Percentiles rank a stretch among this genome's conserved stretches.
These are phyloP conservation scores for Danio kyathit DNA, from an alignment of 2,797 vertebrate species.

Conservation along the genomic window DNA sequence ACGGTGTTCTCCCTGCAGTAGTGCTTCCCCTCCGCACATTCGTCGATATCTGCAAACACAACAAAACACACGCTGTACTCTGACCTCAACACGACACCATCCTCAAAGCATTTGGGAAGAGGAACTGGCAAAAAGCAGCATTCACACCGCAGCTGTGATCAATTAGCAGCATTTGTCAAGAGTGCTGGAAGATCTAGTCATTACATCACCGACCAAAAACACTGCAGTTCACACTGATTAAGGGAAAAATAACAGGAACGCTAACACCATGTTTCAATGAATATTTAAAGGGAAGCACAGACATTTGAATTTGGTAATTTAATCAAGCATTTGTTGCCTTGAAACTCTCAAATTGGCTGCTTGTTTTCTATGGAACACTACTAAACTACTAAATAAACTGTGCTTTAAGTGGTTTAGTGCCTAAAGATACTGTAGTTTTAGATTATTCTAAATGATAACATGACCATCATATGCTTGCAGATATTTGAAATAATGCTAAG, in stretches of 20 bases:
- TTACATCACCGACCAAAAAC: constrained; percentile 17
- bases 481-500: too few species aligned
- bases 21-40: constrained; percentile 87
- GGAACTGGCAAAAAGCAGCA: constrained; percentile 12
- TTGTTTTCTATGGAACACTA: not conserved
- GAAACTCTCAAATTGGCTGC: not conserved
- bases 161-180: constrained; percentile 42
- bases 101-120: constrained; percentile 28
- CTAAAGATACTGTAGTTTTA: too few species aligned
- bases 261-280: constrained; percentile 13
- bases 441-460: too few species aligned
- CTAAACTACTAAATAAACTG: not conserved
- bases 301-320: not conserved
- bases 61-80: constrained; percentile 9
- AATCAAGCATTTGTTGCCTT: not conserved
- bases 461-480: too few species aligned
- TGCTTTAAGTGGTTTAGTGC: too few species aligned
- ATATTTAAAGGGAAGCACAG: not conserved
- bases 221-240: constrained; percentile 10
- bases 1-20: constrained; percentile 88
- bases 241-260: constrained; percentile 31
- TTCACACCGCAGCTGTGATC: constrained; percentile 39
- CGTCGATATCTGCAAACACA: constrained; percentile 81
- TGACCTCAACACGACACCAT: not conserved
- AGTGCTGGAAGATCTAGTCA: constrained; percentile 27